Conservation (phyloP, 2,888 invertebrate genomes). For the Tachina fera region DNA sequence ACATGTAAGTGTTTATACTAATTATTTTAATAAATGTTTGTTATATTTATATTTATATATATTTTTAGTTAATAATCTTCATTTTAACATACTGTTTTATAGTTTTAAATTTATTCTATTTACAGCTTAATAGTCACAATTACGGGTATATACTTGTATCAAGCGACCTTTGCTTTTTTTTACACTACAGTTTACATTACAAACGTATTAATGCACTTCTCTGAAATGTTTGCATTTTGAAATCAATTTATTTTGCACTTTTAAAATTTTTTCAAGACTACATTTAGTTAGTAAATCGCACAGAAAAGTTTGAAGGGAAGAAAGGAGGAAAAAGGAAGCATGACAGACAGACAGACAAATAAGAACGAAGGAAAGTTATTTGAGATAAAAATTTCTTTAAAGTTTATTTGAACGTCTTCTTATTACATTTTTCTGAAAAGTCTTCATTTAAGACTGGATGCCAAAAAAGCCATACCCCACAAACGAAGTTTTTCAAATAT, state of each 20-base stretch:
- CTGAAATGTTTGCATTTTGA: constrained; percentile 27
- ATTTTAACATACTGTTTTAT: constrained; percentile 45
- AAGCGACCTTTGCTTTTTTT: neutral
- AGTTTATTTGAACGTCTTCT: no score
- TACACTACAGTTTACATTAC: constrained; percentile 39
- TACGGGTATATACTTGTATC: neutral
- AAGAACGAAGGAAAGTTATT: no score
- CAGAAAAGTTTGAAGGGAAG: constrained; percentile 18
- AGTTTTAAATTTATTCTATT: constrained; percentile 31
- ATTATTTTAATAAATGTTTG: constrained; percentile 39
- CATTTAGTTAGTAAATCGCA: constrained; percentile 45
- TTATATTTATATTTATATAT: constrained; percentile 66
- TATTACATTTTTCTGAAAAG: no score
- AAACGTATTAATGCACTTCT: constrained; percentile 65
- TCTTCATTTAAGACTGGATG: no score
- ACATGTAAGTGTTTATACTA: constrained; percentile 45
- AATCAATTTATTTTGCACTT: constrained; percentile 38
- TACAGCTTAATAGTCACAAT: constrained; percentile 34
- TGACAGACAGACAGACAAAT: no score
- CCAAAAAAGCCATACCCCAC: no score
- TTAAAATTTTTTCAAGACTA: constrained; percentile 50
- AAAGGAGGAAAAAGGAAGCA: neutral
- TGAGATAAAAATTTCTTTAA: no score
- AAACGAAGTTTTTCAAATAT: no score
- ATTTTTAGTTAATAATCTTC: constrained; percentile 42